phyloP scores from a whole-genome alignment of 2,797 vertebrate genomes.

The Myripristis murdjan region DNA sequence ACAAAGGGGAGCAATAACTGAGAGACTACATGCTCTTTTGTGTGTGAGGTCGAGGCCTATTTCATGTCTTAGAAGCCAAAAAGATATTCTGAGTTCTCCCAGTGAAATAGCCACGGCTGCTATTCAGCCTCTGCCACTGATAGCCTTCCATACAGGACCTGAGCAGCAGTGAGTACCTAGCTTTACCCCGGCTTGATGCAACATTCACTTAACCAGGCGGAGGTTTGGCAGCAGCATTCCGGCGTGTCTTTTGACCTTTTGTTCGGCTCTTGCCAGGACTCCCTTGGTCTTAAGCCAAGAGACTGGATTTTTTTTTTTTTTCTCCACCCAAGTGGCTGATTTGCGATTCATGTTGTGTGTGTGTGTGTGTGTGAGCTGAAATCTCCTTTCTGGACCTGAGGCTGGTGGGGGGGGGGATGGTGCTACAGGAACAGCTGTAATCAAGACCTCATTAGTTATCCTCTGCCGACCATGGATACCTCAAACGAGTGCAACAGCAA shows the following conservation, averaged over 20 bases:
- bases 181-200: constrained; percentile 6
- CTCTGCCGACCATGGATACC: constrained; percentile 21
- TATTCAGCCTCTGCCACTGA: constrained; percentile 58
- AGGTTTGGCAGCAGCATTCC: constrained; percentile 45
- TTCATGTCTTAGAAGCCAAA: constrained; percentile 56
- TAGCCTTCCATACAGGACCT: constrained; percentile 33
- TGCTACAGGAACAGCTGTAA: constrained; percentile 37
- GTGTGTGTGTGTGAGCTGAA: constrained; percentile 15
- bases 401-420: constrained; percentile 1
- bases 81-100: constrained; percentile 47
- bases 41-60: constrained; percentile 18
- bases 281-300: constrained; percentile 53
- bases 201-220: constrained; percentile 44
- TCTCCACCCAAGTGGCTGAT: constrained; percentile 41
- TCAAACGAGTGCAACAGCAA: constrained; percentile 10
- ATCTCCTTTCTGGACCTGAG: constrained; percentile 28
- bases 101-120: constrained; percentile 52
- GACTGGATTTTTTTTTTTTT: constrained; percentile 34
- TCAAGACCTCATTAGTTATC: constrained; percentile 54
- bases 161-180: constrained; percentile 38
- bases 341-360: constrained; percentile 54
- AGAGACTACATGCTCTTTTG: constrained; percentile 23
- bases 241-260: constrained; percentile 53
- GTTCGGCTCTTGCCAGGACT: constrained; percentile 60
- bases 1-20: constrained; percentile 59